phyloP scores from a whole-genome alignment of 2,888 invertebrate genomes.

The Ecliptopera silaceata region DNA sequence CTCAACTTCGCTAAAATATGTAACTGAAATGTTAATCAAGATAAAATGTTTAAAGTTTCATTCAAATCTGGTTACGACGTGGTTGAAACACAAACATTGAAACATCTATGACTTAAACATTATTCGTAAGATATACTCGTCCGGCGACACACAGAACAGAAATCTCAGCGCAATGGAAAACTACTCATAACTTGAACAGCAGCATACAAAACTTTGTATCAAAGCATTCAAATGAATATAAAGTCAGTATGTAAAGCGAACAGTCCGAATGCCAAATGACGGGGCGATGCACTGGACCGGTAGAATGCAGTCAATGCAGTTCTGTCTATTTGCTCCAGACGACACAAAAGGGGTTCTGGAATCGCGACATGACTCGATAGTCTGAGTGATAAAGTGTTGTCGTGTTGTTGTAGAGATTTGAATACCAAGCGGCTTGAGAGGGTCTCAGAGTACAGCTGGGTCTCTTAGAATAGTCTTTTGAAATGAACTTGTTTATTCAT shows the following conservation, averaged over 20 bases:
- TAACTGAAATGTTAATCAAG: too few species aligned
- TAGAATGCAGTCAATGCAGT: constrained; percentile 48
- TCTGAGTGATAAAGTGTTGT: not conserved
- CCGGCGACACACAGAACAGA: too few species aligned
- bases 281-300: constrained; percentile 45
- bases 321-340: constrained; percentile 40
- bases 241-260: constrained; percentile 28
- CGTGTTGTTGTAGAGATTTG: not conserved
- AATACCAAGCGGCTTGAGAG: not conserved
- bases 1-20: too few species aligned
- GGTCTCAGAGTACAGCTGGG: too few species aligned
- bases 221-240: constrained; percentile 5
- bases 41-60: too few species aligned
- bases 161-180: too few species aligned
- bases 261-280: constrained; percentile 30
- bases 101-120: too few species aligned
- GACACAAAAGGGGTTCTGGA: constrained; percentile 21
- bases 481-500: too few species aligned
- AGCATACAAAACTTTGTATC: not conserved
- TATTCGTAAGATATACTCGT: too few species aligned
- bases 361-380: not conserved
- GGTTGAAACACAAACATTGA: too few species aligned
- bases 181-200: not conserved
- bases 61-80: too few species aligned
- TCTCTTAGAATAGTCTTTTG: too few species aligned